phyloP scores from a whole-genome alignment of 2,888 invertebrate species.

The Myopa tessellatipennis region DNA sequence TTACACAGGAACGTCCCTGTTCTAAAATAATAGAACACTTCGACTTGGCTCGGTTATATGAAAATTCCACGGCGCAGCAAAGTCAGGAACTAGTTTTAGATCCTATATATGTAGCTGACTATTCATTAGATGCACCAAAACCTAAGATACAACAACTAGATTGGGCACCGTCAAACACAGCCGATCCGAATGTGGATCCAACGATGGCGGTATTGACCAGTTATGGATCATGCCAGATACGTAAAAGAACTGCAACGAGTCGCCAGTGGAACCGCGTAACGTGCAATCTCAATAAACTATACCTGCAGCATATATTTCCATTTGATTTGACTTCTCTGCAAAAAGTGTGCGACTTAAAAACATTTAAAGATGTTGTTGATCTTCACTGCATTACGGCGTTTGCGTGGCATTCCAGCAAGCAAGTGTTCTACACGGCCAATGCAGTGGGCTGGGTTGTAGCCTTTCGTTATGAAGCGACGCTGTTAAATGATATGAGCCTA shows the following conservation, averaged over 20 bases:
- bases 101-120: conserved; percentile 55
- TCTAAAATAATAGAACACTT: conserved; percentile 50
- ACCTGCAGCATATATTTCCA: conserved; percentile 47
- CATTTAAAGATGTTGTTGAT: conserved; percentile 52
- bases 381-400: conserved; percentile 58
- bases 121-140: conserved; percentile 50
- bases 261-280: conserved; percentile 50
- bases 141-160: conserved; percentile 45
- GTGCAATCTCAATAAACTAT: conserved; percentile 46
- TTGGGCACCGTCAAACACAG: conserved; percentile 46
- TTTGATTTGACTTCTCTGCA: background rate
- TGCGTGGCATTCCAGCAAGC: conserved; percentile 49
- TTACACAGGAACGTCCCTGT: conserved; percentile 48
- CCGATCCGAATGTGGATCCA: conserved; percentile 38
- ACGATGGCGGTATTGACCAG: conserved; percentile 55
- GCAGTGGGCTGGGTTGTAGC: conserved; percentile 59
- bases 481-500: conserved; percentile 39
- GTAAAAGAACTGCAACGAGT: conserved; percentile 45
- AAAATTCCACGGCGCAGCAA: conserved; percentile 50
- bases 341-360: conserved; percentile 45
- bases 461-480: conserved; percentile 46
- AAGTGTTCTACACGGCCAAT: conserved; percentile 53
- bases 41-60: conserved; percentile 54
- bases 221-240: conserved; percentile 56
- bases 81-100: conserved; percentile 59